These are phyloP conservation scores for Lasiurus cinereus DNA, from an alignment of 2,113 vertebrate genomes.

Conservation along the genomic window DNA sequence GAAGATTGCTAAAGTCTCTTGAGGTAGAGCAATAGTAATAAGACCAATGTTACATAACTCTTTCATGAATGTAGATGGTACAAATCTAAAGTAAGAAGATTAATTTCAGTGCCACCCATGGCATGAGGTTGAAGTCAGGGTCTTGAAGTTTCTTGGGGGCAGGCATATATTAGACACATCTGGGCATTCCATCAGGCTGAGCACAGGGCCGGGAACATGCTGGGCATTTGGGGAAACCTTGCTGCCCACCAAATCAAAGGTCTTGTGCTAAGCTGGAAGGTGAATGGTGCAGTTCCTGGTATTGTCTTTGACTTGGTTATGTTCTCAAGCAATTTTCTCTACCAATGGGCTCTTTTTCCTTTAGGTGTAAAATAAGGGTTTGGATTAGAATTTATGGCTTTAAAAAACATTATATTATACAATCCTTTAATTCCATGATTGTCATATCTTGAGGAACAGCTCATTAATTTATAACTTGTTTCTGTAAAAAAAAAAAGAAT, in stretches of 20 bases:
- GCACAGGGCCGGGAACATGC: too few relatives aligned
- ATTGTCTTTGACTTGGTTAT: not conserved
- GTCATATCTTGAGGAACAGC: not conserved
- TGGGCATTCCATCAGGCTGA: not conserved
- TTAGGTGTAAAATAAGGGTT: not conserved
- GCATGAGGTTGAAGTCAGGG: not conserved
- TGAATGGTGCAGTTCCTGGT: not conserved
- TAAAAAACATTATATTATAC: not conserved
- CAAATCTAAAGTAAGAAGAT: not conserved
- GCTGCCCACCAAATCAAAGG: not conserved
- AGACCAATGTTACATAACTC: not conserved
- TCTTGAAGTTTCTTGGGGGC: not conserved
- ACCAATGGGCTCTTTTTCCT: not conserved
- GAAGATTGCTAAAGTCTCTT: not conserved
- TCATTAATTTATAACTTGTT: not conserved
- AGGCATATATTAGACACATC: not conserved
- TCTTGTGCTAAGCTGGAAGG: not conserved
- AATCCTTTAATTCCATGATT: not conserved
- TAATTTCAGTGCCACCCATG: not conserved
- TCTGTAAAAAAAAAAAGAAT: not conserved
- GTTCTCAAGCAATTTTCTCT: not conserved
- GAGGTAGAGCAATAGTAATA: not conserved
- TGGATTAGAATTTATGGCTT: constrained; percentile 25
- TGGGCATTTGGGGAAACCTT: not conserved
- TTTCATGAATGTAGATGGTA: not conserved